phyloP scores from a whole-genome alignment of 2,888 invertebrate genomes.

The Heliconius hortense region DNA sequence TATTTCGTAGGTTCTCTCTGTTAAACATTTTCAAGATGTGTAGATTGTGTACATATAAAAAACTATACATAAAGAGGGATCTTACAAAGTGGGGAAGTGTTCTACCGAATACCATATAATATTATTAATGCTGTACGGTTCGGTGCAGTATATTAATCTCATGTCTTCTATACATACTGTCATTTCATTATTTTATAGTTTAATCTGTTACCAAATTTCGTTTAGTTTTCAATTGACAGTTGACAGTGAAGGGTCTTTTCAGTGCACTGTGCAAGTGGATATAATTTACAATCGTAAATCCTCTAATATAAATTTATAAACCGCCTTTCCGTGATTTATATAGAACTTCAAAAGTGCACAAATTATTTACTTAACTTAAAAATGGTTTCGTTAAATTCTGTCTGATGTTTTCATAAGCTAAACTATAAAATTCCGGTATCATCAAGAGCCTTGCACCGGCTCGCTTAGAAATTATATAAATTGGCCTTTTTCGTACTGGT shows the following conservation, averaged over 20 bases:
- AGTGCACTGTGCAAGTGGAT: conserved; percentile 5
- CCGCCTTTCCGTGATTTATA: not conserved
- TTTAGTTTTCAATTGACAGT: conserved; percentile 14
- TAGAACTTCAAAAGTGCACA: not conserved
- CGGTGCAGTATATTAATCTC: no score
- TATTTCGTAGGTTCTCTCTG: no score
- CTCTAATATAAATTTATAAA: not conserved
- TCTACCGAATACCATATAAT: no score
- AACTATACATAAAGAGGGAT: no score
- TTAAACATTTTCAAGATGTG: no score
- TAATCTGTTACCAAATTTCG: not conserved
- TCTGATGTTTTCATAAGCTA: conserved; percentile 6
- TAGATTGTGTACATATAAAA: no score
- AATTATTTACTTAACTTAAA: not conserved
- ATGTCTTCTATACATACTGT: no score
- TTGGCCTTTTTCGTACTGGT: conserved; percentile 19
- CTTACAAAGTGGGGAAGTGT: no score
- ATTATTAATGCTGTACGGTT: no score
- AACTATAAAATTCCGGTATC: conserved; percentile 2
- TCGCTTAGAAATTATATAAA: conserved; percentile 23
- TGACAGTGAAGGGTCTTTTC: not conserved
- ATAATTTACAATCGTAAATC: not conserved
- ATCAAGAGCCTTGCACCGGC: conserved; percentile 22
- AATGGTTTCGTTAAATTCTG: not conserved
- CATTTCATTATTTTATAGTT: not conserved